Percentiles rank a stretch among this genome's conserved stretches.
phyloP scores from a whole-genome alignment of 2,113 vertebrate species.

The Apteryx owenii region DNA sequence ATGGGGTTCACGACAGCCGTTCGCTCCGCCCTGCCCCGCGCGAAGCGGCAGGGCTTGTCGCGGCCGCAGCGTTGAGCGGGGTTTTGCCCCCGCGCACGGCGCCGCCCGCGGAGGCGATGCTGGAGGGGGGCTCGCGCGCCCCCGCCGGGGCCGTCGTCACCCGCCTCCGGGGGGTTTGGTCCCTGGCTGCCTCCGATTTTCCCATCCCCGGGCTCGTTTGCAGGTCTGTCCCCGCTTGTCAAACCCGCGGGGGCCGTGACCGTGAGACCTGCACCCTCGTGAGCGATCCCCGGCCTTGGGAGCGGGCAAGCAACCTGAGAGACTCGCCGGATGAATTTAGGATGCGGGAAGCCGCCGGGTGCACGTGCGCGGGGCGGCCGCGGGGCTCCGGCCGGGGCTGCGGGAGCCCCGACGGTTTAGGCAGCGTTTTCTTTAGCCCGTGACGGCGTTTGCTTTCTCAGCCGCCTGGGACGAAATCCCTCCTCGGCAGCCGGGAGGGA shows the following conservation, averaged over 20 bases:
- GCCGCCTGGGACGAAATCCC: background rate
- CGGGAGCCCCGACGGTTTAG: background rate
- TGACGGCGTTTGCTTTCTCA: background rate
- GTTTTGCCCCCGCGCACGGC: too few species aligned
- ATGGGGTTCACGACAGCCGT: background rate
- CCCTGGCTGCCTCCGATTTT: too few species aligned
- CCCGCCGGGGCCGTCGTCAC: too few species aligned
- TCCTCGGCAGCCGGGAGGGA: background rate
- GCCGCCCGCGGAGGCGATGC: too few species aligned
- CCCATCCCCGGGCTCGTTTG: accelerated
- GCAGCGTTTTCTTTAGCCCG: background rate
- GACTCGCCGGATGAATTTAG: too few species aligned
- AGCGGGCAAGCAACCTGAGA: too few species aligned
- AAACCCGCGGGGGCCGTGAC: too few species aligned
- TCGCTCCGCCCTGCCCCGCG: background rate
- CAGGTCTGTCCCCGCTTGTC: background rate
- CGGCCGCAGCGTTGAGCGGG: too few species aligned
- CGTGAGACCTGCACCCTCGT: background rate
- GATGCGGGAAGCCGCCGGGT: background rate
- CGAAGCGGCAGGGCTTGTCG: too few species aligned
- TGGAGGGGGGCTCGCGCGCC: too few species aligned
- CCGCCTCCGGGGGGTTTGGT: too few species aligned
- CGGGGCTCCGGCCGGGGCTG: background rate
- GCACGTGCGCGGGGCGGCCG: background rate
- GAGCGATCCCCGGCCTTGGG: too few species aligned